phyloP scores from a whole-genome alignment of 2,888 invertebrate genomes.

The Abrostola tripartita region DNA sequence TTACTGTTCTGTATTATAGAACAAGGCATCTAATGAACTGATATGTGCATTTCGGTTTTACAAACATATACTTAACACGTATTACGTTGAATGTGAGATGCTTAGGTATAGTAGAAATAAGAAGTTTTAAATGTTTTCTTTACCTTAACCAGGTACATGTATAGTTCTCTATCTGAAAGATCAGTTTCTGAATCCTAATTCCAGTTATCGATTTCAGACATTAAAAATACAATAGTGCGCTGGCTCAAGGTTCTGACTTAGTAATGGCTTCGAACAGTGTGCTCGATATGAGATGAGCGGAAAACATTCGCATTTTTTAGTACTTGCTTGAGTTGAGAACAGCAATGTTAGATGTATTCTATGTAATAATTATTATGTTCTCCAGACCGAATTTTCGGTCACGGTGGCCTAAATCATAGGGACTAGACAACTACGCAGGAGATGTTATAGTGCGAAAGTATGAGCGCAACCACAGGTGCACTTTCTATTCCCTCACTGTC shows the following conservation, averaged over 20 bases:
- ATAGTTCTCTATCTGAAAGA: not conserved
- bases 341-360: not conserved
- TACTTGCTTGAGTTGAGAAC: not conserved
- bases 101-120: no score
- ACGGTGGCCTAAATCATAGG: not conserved
- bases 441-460: no score
- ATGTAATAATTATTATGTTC: not conserved
- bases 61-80: constrained; percentile 14
- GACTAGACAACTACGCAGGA: not conserved
- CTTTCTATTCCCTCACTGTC: no score
- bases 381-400: not conserved
- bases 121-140: no score
- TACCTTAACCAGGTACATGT: no score
- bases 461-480: no score
- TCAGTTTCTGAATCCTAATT: not conserved
- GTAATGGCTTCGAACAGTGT: not conserved
- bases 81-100: constrained; percentile 17
- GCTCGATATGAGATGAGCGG: not conserved
- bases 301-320: not conserved
- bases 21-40: constrained; percentile 5
- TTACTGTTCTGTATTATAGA: constrained; percentile 17
- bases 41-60: constrained; percentile 11
- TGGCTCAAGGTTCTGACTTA: constrained; percentile 1
- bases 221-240: not conserved
- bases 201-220: not conserved